Evolutionary conservation across 2,797 vertebrate species (phyloP).

Genomic region (Gobio occitaniae): DNA sequence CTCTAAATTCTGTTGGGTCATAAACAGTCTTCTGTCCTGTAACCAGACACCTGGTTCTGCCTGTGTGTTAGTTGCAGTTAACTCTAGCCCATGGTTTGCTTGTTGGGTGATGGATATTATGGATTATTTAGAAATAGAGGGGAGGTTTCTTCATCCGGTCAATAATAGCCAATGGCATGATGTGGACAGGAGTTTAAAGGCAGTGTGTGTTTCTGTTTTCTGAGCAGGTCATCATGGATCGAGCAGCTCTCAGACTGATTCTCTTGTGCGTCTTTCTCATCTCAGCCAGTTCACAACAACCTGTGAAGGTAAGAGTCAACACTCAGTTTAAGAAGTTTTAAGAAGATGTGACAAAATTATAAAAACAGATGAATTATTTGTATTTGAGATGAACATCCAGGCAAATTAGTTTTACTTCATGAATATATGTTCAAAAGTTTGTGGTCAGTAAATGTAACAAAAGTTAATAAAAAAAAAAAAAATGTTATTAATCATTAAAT

Average conservation of each 20-base stretch:
- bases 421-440: neutral
- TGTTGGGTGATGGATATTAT: no score
- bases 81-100: no score
- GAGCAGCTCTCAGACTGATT: no score
- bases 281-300: conserved; percentile 51
- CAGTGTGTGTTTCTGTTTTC: conserved; percentile 33
- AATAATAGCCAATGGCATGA: conserved; percentile 47
- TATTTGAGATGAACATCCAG: neutral
- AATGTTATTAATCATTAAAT: neutral
- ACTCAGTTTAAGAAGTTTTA: neutral
- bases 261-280: conserved; percentile 69
- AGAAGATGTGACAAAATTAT: neutral
- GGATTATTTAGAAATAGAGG: neutral
- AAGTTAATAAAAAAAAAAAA: no score
- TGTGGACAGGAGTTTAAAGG: conserved; percentile 62
- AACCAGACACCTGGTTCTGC: no score
- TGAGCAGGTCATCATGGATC: conserved; percentile 55
- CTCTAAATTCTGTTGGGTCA: no score
- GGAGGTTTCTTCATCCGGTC: conserved; percentile 8
- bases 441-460: no score
- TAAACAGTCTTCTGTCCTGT: no score
- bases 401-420: neutral
- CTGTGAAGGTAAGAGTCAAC: conserved; percentile 55
- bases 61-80: no score
- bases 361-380: neutral